Evolutionary conservation across 1,140 invertebrate species (phyloP).

Genomic region (Anthonomus grandis): DNA sequence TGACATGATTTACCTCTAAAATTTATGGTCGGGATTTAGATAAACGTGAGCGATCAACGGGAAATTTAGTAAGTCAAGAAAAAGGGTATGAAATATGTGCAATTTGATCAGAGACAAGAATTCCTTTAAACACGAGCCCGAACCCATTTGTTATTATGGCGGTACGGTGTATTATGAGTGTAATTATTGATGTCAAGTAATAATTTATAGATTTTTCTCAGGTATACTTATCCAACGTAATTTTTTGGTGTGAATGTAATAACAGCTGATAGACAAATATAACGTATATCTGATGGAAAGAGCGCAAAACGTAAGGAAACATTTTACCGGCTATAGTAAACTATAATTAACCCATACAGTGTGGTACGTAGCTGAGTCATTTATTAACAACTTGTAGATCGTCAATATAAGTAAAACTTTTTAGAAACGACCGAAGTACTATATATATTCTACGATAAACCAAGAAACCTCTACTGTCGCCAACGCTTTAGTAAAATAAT

Average conservation of each 20-base stretch:
- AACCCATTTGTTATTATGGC: conserved; percentile 13
- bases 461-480: too few relatives aligned
- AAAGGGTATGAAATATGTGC: conserved; percentile 18
- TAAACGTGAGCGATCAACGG: conserved; percentile 22
- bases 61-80: conserved; percentile 20
- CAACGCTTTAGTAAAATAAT: too few relatives aligned
- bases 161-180: conserved; percentile 2
- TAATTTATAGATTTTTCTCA: conserved; percentile 14
- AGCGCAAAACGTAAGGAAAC: too few relatives aligned
- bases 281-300: too few relatives aligned
- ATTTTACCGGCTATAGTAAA: too few relatives aligned
- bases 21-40: conserved; percentile 20
- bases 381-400: too few relatives aligned
- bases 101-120: conserved; percentile 17
- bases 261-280: conserved; percentile 20
- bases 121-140: conserved; percentile 14
- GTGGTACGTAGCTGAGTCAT: too few relatives aligned
- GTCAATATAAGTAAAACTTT: too few relatives aligned
- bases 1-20: conserved; percentile 18
- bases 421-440: too few relatives aligned
- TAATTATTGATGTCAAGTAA: conserved; percentile 24
- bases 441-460: too few relatives aligned
- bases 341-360: too few relatives aligned
- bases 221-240: conserved; percentile 9
- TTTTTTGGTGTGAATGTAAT: conserved; percentile 23